Conservation (phyloP, 2,797 vertebrate species). For the Gallinago stenura region DNA sequence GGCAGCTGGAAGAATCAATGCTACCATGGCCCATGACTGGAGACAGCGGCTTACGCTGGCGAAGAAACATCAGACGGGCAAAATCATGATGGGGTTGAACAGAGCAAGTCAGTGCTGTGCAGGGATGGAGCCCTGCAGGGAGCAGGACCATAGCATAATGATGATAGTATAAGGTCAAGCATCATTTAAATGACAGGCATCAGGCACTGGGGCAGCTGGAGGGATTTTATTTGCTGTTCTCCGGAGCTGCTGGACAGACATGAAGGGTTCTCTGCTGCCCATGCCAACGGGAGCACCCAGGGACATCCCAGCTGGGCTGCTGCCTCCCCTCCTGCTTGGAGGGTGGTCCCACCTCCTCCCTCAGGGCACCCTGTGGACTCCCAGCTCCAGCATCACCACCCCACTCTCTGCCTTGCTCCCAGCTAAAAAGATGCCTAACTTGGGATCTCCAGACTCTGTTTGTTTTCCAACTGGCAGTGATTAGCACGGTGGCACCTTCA, state of each 20-base stretch:
- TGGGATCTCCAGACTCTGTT: neutral
- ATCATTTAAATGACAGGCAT: neutral
- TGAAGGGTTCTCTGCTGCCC: neutral
- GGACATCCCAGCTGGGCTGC: neutral
- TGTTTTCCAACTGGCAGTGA: neutral
- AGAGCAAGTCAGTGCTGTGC: neutral
- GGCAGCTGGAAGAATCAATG: conserved; percentile 52
- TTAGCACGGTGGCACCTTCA: neutral
- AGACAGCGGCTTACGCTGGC: neutral
- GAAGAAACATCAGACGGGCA: neutral
- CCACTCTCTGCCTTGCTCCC: neutral
- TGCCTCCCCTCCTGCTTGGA: neutral
- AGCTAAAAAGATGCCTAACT: rapidly evolving
- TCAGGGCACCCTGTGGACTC: neutral
- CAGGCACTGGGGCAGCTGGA: neutral
- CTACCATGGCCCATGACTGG: neutral
- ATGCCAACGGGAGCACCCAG: neutral
- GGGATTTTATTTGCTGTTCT: neutral
- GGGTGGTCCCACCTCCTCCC: neutral
- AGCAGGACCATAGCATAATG: neutral
- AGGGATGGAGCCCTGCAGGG: neutral
- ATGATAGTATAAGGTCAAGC: neutral
- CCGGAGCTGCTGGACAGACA: neutral
- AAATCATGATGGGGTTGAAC: neutral
- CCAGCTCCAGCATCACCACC: neutral